A percentile compares a stretch with the other conserved stretches of the same genome.
Conservation (phyloP, 2,888 invertebrate genomes). For the Hoplodrina ambigua region DNA sequence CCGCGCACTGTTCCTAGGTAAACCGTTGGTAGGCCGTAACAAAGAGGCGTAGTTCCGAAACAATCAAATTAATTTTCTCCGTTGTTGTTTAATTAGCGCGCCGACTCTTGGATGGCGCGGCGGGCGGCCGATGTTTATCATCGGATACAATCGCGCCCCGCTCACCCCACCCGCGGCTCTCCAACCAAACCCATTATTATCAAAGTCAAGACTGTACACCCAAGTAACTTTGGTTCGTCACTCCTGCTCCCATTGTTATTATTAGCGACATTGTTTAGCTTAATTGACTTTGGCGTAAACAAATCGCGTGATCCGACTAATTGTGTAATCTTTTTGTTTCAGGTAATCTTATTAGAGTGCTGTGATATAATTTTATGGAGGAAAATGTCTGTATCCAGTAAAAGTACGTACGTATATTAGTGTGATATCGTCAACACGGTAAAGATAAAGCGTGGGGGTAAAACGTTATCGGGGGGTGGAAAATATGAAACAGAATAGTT, state of each 20-base stretch:
- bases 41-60: conserved; percentile 88
- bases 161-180: conserved; percentile 71
- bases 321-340: conserved; percentile 85
- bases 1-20: conserved; percentile 84
- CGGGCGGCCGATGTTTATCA: conserved; percentile 89
- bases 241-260: conserved; percentile 85
- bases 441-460: conserved; percentile 56
- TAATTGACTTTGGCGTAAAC: conserved; percentile 84
- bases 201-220: conserved; percentile 87
- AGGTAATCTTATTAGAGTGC: conserved; percentile 79
- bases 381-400: conserved; percentile 61
- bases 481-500: conserved; percentile 87
- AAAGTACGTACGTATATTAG: conserved; percentile 51
- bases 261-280: conserved; percentile 85
- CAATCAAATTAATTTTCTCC: conserved; percentile 90
- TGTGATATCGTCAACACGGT: conserved; percentile 49
- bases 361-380: conserved; percentile 62
- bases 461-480: conserved; percentile 68
- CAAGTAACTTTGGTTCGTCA: conserved; percentile 89
- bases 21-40: conserved; percentile 81
- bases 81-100: conserved; percentile 90
- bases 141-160: conserved; percentile 87
- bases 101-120: conserved; percentile 87
- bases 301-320: conserved; percentile 82
- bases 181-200: conserved; percentile 88